Conservation (phyloP, 2,113 vertebrate species). For the Chiloscyllium plagiosum region DNA sequence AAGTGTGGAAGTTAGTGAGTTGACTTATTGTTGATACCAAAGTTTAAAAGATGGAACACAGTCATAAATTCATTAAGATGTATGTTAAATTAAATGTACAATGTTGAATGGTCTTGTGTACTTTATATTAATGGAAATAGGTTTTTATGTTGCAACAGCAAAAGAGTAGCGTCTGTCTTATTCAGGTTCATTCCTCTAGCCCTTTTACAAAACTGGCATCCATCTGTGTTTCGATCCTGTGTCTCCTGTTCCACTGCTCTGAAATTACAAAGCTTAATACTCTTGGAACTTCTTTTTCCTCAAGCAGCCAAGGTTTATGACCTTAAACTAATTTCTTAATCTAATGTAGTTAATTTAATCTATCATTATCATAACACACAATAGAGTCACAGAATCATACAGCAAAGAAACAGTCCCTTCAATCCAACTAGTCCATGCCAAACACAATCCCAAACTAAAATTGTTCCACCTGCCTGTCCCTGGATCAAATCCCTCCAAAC, state of each 20-base stretch:
- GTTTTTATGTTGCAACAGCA: not conserved
- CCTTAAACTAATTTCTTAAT: not conserved
- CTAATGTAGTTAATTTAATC: not conserved
- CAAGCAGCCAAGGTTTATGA: not conserved
- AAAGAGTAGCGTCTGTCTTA: not conserved
- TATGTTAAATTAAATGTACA: not conserved
- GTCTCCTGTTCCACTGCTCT: not conserved
- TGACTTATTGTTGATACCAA: not conserved
- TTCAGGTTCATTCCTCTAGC: not conserved
- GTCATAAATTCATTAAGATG: not conserved
- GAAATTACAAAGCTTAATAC: not conserved
- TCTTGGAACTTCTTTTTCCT: not conserved
- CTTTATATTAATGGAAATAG: not conserved
- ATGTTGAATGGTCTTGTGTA: not conserved
- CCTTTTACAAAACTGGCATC: not conserved
- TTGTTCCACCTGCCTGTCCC: no score
- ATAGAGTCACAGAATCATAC: no score
- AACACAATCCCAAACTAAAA: no score
- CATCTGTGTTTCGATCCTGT: not conserved
- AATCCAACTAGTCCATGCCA: no score
- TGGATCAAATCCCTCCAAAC: no score
- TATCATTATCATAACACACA: not conserved
- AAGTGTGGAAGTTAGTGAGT: not conserved
- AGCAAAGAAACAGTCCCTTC: no score
- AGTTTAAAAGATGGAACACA: not conserved